Evolutionary conservation across 2,113 vertebrate genomes (phyloP), one percentile per base, ranked within the genome.

Genomic region (Anser cygnoides): DNA sequence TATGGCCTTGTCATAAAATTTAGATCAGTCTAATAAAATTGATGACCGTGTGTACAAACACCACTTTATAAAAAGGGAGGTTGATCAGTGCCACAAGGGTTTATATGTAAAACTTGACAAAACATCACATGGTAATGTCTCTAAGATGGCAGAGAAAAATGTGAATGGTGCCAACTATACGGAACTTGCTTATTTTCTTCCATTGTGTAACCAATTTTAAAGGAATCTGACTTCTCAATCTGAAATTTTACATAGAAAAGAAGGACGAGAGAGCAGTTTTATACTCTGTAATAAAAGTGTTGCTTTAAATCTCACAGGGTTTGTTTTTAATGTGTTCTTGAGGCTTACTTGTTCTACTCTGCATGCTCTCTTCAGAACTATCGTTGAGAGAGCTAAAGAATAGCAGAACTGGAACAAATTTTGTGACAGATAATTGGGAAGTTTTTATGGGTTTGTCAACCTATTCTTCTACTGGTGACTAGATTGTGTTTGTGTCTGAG

Each of bases 41-140:
- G 39, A 77, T 89, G 57, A 77, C 28, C 4, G 41, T n/a, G 52
- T 68, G 11, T 98, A 97, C 74, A 98, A 98, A 96, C 77, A 96
- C 5, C 35, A 18, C 90, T 84, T 66, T 71, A 33, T 72, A 75
- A 92, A 93, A 97, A 97, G 94, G 73, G 44, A 54, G 94, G 59
- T 81, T 92, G 82, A 71, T 94, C 66, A 89, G 90, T 87, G 65
- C 70, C 93, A 63, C 55, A 92, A 20, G 76, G 67, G 35, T 96
- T 96, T 98, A 84, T 95, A 68, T 96, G 74, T 94, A 91, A 94
- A 95, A 89, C 90, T 87, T 65, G 28, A 41, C 16, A 35, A 86
- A 92, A 74, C 26, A 3, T 19, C 85, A 35, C 70, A 49, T 66
- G 49, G 20, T 84, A 62, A 37, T 16, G 41, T 93, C 35, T 91